Evolutionary conservation across 2,888 invertebrate genomes (phyloP), one percentile per base, ranked within the genome.

Genomic region (Lacanobia oleracea): DNA sequence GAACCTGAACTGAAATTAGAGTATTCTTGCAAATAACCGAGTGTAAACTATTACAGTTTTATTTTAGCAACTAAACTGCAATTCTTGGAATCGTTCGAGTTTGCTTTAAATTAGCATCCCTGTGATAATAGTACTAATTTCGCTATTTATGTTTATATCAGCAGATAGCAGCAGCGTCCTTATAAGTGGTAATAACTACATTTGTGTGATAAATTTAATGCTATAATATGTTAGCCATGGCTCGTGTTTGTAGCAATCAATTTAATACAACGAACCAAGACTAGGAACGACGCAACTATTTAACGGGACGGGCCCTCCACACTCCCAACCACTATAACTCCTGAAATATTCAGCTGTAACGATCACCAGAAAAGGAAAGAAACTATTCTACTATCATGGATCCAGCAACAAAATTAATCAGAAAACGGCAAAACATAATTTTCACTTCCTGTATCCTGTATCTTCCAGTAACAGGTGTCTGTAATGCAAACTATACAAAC

Each of bases 51-150:
- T 45, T 60, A 23, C 53, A 79, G 60, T 37, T 53, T 66, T 59
- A 64, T 50, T 56, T 61, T 18, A 53, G 48, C 48, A 59, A 48
- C 27, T 14, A 10, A 33, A 27, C 16, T 62, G 67, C 81, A 62
- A 54, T 67, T 53, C 62, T 53, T 48, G 45, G 62, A 76, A 81
- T 21, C 1, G 33, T 40, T 61, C 50, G 8, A 59, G 45, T 81
- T 50, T 53, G 18, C 27, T 51, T 50, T 3, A 40, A 23, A 54
- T 77, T 77, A 67, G 18, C 77, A 21, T 37, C 9, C 5, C 21
- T 10, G 54, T 63, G 62, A 10, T 81, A 76, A 80, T 53, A 45
- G n/a, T 23, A 43, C 67, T 43, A 62, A 67, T 37, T 53, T 37
- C 7, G 12, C 45, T 68, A 48, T 77, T 79, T n/a, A 53, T 62